Base-by-base conservation (phyloP, 2,113 vertebrate genomes). In the Labeo rohita region DNA sequence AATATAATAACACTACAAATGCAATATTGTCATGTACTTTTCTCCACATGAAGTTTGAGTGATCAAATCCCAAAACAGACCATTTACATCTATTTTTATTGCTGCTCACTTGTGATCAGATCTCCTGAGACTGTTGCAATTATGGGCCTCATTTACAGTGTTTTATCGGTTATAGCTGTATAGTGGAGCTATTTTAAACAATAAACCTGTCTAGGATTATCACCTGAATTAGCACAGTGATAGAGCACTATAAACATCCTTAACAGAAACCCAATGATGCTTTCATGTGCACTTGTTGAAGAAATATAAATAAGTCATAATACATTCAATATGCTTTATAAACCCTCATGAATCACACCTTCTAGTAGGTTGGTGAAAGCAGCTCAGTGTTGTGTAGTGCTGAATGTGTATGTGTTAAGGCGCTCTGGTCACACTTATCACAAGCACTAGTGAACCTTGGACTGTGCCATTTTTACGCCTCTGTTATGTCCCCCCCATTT, bases 401-500 rank as follows among this genome's bases (percentile, higher is more conserved):
- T 65, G 13, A 81, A 81, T 65, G 36, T 39, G 28, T 85, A 54
- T 82, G 65, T n/a, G 68, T 28, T 28, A 16, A 49, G 39, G 59
- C 61, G 36, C 54, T 79, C 34, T 79, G 34, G 5, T 63, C 11
- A 65, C 78, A 63, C 56, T 23, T 74, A 59, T 79, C 76, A 80
- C 59, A 66, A 84, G 18, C 76, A 63, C 52, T 10, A 74, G 39
- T 68, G 43, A 70, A 85, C 78, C 79, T 88, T 87, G 87, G 85
- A 87, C 85, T 88, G 86, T 85, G 77, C 80, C 77, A 59, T 73
- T 80, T 72, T 70, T 82, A 77, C 39, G 16, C 84, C 63, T 70
- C 74, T 89, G 80, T 84, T 73, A 68, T 68, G 73, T 76, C 63
- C 85, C 54, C 87, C 11, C 80, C 87, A 86, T 89, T 85, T 86